Conservation (phyloP, 1,140 invertebrate species). For the Lasaia peninsularis region DNA sequence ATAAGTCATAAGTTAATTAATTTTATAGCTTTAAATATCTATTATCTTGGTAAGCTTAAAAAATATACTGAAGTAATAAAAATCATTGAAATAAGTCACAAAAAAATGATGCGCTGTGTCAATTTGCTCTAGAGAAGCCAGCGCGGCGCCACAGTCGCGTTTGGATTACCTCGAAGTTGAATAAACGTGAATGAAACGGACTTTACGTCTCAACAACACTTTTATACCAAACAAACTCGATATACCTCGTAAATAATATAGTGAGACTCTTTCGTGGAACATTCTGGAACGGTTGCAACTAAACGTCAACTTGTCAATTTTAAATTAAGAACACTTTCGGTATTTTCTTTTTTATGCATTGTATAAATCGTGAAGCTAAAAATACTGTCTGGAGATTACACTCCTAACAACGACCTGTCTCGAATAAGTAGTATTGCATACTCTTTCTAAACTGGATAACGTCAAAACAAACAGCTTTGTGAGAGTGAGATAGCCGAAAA, state of each 20-base stretch:
- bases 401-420: too few species aligned
- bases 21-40: not conserved
- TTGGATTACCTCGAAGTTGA: not conserved
- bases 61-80: not conserved
- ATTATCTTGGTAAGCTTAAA: not conserved
- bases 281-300: not conserved
- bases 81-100: conserved; percentile 2
- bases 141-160: not conserved
- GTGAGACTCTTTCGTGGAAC: not conserved
- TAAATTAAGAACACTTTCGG: too few species aligned
- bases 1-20: too few species aligned
- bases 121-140: not conserved
- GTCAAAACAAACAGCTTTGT: too few species aligned
- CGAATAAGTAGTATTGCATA: too few species aligned
- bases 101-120: conserved; percentile 5
- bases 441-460: too few species aligned
- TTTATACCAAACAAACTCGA: not conserved
- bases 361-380: too few species aligned
- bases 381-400: too few species aligned
- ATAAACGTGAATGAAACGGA: conserved; percentile 8
- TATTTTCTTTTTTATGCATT: too few species aligned
- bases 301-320: not conserved
- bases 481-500: too few species aligned
- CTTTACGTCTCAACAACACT: not conserved
- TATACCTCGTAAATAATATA: not conserved